A percentile compares a stretch with the other conserved stretches of the same genome.
Evolutionary conservation across 2,113 vertebrate genomes (phyloP).

Genomic region (Tylochromis polylepis): DNA sequence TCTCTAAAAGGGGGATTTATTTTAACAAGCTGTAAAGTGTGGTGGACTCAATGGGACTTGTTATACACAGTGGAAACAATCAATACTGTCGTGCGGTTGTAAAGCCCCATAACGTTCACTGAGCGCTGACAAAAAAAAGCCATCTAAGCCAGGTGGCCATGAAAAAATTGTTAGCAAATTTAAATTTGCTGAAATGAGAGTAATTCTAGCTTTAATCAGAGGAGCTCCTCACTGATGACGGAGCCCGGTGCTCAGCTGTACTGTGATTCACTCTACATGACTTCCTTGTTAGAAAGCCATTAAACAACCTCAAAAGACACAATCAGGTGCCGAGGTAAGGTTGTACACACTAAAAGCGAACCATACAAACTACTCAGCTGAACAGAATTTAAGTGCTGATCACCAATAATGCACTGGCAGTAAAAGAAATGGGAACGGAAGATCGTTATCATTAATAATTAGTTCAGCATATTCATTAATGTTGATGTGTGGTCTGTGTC

Average conservation of each 20-base stretch:
- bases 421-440: neutral
- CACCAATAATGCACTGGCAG: neutral
- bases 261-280: neutral
- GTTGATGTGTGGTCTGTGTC: neutral
- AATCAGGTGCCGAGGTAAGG: neutral
- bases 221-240: neutral
- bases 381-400: neutral
- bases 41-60: neutral
- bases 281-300: neutral
- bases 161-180: neutral
- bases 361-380: neutral
- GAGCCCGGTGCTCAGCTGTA: neutral
- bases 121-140: too few species aligned
- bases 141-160: neutral
- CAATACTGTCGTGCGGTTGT: neutral
- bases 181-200: neutral
- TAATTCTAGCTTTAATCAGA: neutral
- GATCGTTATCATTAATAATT: neutral
- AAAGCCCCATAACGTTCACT: too few species aligned
- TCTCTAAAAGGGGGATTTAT: neutral
- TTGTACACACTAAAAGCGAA: too few species aligned
- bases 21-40: neutral
- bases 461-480: neutral
- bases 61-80: neutral
- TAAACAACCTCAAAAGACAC: neutral